Percentiles rank a stretch among this genome's conserved stretches.
These are phyloP conservation scores for Galaxea fascicularis DNA, from an alignment of 92 coral and sea anemone genomes.

Conservation along the genomic window DNA sequence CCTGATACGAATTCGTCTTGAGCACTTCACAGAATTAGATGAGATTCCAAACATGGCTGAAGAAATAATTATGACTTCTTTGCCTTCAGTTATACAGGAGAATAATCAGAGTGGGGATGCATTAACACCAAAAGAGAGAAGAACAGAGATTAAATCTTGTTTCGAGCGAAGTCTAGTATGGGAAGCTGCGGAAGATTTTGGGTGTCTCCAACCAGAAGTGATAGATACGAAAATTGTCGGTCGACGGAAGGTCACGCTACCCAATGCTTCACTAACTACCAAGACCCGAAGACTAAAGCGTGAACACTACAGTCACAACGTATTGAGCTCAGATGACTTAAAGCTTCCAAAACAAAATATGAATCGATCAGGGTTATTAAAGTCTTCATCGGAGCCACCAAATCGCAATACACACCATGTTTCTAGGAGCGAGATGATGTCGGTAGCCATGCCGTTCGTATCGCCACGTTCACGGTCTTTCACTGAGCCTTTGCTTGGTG, in stretches of 20 bases:
- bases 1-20: neutral
- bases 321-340: neutral
- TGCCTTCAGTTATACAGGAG: conserved; percentile 27
- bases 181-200: conserved; percentile 14
- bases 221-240: neutral
- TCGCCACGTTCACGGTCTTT: conserved; percentile 4
- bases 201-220: conserved; percentile 4
- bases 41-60: conserved; percentile 30
- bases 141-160: conserved; percentile 7
- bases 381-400: neutral
- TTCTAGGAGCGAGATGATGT: conserved; percentile 7
- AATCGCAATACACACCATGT: conserved; percentile 11
- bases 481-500: neutral
- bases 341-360: conserved; percentile 23
- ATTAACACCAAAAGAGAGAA: neutral
- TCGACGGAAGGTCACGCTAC: conserved; percentile 2
- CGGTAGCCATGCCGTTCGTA: conserved; percentile 7
- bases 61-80: neutral
- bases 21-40: neutral
- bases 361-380: conserved; percentile 9
- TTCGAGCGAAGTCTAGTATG: conserved; percentile 12
- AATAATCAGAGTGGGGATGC: neutral
- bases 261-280: neutral
- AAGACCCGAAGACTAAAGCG: neutral
- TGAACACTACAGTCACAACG: neutral